Conservation (phyloP, 2,113 vertebrate genomes). For the Muntiacus muntjak region DNA sequence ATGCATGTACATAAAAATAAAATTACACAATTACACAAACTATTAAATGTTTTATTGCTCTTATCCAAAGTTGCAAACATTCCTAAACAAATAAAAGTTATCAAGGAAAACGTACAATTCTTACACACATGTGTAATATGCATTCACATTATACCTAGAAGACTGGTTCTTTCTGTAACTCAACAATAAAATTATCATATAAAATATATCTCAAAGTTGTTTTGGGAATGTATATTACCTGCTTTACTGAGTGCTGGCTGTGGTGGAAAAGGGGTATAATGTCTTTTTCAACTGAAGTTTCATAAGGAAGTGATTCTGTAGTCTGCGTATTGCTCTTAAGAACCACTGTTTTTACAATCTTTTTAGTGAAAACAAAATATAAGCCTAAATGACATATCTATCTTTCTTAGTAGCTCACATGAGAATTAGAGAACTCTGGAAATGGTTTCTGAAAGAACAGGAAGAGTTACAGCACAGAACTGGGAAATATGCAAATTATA, state of each 20-base stretch:
- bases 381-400: constrained; percentile 12
- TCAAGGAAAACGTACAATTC: not conserved
- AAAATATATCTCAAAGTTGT: not conserved
- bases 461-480: not conserved
- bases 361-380: constrained; percentile 37
- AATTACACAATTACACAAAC: not conserved
- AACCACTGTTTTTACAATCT: not conserved
- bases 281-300: not conserved
- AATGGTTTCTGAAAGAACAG: not conserved
- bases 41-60: constrained; percentile 55
- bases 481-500: not conserved
- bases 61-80: not conserved
- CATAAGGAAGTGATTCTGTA: not conserved
- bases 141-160: not conserved
- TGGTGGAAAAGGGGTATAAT: not conserved
- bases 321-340: not conserved
- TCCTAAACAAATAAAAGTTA: constrained; percentile 37
- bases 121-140: not conserved
- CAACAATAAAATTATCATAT: not conserved
- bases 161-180: not conserved
- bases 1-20: not conserved
- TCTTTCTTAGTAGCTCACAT: not conserved
- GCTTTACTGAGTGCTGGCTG: not conserved
- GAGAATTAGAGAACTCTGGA: not conserved
- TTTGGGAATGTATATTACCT: not conserved